Base-by-base conservation (phyloP, 2,113 vertebrate genomes). In the Laterallus jamaicensis region DNA sequence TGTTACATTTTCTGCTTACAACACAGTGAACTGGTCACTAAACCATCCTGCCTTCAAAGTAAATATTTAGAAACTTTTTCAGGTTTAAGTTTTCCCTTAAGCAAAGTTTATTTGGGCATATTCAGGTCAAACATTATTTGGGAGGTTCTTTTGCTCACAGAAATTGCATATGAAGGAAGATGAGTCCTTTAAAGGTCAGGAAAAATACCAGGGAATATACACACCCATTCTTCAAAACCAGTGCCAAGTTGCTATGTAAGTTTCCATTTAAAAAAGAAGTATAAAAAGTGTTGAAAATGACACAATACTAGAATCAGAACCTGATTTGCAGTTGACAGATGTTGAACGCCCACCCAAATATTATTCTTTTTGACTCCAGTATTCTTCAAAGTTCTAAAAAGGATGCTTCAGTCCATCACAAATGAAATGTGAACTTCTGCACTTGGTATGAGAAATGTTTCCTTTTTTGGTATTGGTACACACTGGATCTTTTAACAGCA, bases 401-500 rank as follows among this genome's bases (percentile, higher is more conserved):
- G 22, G 17, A 69, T 78, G 12, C 24, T 67, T 86, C 56, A 54
- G 5, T 82, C 26, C 49, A 79, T 66, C 29, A 91, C 73, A 88
- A 96, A 92, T 21, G 29, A 81, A 96, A 86, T 0, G 5, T 70
- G 62, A 93, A 84, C 77, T 91, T 90, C 56, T 66, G 54, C 50
- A 59, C 62, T 91, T 68, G 44, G 49, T 91, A 62, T 71, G 11
- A 71, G 35, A 95, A 93, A 71, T 52, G 40, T 62, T 94, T 28
- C 69, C 76, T 93, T 94, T 95, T 95, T 94, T 91, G 86, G 90
- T 92, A 75, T 47, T 84, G n/a, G 12, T 44, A 40, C 37, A 90
- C 24, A 37, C 26, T 40, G 26, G 10, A 44, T 50, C 92, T 94
- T 95, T 88, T 19, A 82, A 64, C 21, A 58, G 26, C 4, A 44